Evolutionary conservation across 37 sponge, comb jelly and placozoan genomes (phyloP), one percentile per base, ranked within the genome.

Genomic region (Theonella swinhoei): DNA sequence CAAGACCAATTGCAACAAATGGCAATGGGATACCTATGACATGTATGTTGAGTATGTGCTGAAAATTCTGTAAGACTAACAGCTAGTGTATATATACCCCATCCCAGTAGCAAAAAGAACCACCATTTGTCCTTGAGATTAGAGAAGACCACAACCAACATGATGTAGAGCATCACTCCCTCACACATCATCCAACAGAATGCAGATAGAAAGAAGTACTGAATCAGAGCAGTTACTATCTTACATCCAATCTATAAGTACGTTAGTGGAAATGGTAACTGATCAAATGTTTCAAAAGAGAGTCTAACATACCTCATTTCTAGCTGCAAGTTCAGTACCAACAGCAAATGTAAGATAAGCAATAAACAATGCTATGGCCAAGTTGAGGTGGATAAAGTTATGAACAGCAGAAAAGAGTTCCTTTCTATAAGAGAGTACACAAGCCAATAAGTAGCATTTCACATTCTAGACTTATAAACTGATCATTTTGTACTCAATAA

Each of bases 141-240:
- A 29, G 66, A 63, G 60, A 80, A 80, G 2, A 80, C 81, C 33
- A 68, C 70, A 30, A 80, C 81, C 1, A 80, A 40, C 33, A 80
- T 4, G 32, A 80, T 5, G 47, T 68, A 80, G 26, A 80, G 68
- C 68, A 80, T 47, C 11, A 47, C n/a, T 47, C 64, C 81, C 41
- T 80, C 81, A 40, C 81, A 80, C 54, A 80, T 7, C 81, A 80
- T 80, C 81, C 81, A 80, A 30, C 42, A 63, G 70, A 80, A 80
- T 35, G 81, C 68, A 0, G 81, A 67, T 11, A 80, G 68, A n/a
- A n/a, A n/a, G n/a, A n/a, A n/a, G n/a, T n/a, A n/a, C n/a, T n/a
- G n/a, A n/a, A n/a, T n/a, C n/a, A n/a, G n/a, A 2, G 32, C 40
- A 38, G 81, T 39, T 17, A 80, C 70, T 32, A 33, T 19, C 29